Base-by-base conservation (phyloP, 2,113 vertebrate species). In the Rhegmatorhina hoffmannsi region DNA sequence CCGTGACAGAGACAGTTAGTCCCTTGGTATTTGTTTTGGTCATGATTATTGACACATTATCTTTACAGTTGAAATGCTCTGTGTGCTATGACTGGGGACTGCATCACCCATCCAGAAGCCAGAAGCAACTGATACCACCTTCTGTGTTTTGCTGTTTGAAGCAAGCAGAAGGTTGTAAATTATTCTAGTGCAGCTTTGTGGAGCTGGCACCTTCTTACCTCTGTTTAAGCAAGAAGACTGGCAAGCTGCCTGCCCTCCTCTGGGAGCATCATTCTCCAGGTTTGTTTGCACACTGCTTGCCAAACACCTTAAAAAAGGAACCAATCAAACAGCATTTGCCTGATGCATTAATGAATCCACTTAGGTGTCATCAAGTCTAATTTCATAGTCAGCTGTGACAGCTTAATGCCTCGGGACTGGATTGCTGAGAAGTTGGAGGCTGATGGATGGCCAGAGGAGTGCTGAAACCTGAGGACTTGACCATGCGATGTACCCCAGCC, bases 291-390 rank as follows among this genome's bases (percentile, higher is more conserved):
- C n/a, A 20, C 80, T 50, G 55, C 67, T 73, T 83, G 84, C 84
- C 66, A 84, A 89, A 89, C 1, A 28, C 69, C 85, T 90, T 92
- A 95, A 95, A 93, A 94, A 94, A 94, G 74, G 36, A 93, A 50
- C 92, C 92, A 95, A 90, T 90, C 90, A 81, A 73, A 50, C 53
- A 53, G 62, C 40, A 36, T 73, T 84, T 80, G n/a, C 36, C 69
- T 91, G 92, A 91, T 84, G 66, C 82, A 74, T 93, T 96, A 93
- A 96, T 94, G 81, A 96, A 95, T 94, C 95, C 94, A 64, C 88
- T 92, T 92, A 89, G 73, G 66, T 84, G 80, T 88, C 73, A 82
- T 84, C 79, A 89, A 67, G 81, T 52, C 82, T 87, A 80, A 94
- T 86, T 92, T 90, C 76, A 76, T 89, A 91, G 73, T 53, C 43